phyloP scores from a whole-genome alignment of 2,888 invertebrate species.

The Pardosa pseudoannulata region DNA sequence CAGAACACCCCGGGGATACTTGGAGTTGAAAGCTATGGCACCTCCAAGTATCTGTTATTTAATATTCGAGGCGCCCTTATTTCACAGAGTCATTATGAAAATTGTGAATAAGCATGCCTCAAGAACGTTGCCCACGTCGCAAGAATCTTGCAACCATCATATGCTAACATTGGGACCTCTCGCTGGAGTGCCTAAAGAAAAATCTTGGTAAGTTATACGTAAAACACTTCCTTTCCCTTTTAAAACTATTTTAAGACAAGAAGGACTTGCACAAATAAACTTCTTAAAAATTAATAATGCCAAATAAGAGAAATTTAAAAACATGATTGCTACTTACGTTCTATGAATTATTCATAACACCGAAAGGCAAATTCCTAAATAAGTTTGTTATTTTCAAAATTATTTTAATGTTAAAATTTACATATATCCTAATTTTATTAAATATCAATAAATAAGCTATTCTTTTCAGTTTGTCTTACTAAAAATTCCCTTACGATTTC shows the following conservation, averaged over 20 bases:
- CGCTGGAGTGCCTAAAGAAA: conserved; percentile 39
- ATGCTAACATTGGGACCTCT: conserved; percentile 43
- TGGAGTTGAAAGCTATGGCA: conserved; percentile 12
- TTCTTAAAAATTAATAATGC: too few species aligned
- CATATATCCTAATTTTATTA: too few species aligned
- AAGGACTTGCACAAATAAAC: not conserved
- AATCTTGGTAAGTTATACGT: conserved; percentile 29
- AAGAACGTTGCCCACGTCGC: not conserved
- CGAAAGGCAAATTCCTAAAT: too few species aligned
- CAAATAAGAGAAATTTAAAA: too few species aligned
- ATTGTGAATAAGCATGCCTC: not conserved
- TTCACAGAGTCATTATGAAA: conserved; percentile 38
- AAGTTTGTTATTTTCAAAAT: too few species aligned
- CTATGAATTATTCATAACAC: too few species aligned
- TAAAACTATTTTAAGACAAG: not conserved
- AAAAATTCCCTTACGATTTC: too few species aligned
- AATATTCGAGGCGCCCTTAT: conserved; percentile 29
- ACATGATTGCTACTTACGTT: too few species aligned
- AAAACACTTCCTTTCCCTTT: not conserved
- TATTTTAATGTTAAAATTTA: too few species aligned
- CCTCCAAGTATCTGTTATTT: conserved; percentile 20
- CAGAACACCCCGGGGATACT: conserved; percentile 32
- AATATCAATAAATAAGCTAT: too few species aligned
- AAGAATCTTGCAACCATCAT: conserved; percentile 26
- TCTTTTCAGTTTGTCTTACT: too few species aligned